A percentile compares a stretch with the other conserved stretches of the same genome.
These are phyloP conservation scores for Brassicogethes aeneus DNA, from an alignment of 2,888 invertebrate species.

Conservation along the genomic window DNA sequence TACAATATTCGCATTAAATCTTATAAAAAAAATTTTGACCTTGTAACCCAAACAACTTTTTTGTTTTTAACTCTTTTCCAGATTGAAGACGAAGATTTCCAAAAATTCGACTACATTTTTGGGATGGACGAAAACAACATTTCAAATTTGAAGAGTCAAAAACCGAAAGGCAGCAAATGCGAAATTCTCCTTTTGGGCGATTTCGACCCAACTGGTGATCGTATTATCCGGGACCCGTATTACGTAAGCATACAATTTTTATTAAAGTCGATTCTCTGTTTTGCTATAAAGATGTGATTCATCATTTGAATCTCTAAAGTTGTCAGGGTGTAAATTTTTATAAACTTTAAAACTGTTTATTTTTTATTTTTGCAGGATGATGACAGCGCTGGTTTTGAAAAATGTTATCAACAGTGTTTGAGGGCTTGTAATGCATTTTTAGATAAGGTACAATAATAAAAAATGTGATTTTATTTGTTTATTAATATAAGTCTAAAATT, in stretches of 20 bases:
- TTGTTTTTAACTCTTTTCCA: too few relatives aligned
- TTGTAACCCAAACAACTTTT: too few relatives aligned
- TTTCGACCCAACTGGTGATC: conserved; percentile 71
- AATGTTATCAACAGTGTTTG: conserved; percentile 65
- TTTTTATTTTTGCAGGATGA: conserved; percentile 46
- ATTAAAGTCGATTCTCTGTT: too few relatives aligned
- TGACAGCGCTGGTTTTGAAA: conserved; percentile 62
- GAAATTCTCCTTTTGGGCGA: conserved; percentile 75
- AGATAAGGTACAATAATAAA: conserved; percentile 35
- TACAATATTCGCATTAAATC: too few relatives aligned
- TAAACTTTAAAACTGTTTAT: too few relatives aligned
- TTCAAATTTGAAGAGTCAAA: conserved; percentile 51
- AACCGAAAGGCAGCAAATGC: conserved; percentile 59
- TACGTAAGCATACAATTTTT: conserved; percentile 74
- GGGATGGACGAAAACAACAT: conserved; percentile 94
- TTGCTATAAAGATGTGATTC: background rate
- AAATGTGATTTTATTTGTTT: too few relatives aligned
- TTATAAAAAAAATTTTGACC: too few relatives aligned
- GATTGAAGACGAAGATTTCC: conserved; percentile 68
- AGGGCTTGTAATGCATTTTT: conserved; percentile 59
- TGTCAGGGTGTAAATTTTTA: too few relatives aligned
- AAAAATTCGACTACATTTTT: conserved; percentile 79
- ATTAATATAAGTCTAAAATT: too few relatives aligned
- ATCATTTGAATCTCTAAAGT: background rate
- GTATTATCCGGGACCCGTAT: conserved; percentile 84